phyloP scores from a whole-genome alignment of 2,113 vertebrate genomes.

The Lucifuga dentata region DNA sequence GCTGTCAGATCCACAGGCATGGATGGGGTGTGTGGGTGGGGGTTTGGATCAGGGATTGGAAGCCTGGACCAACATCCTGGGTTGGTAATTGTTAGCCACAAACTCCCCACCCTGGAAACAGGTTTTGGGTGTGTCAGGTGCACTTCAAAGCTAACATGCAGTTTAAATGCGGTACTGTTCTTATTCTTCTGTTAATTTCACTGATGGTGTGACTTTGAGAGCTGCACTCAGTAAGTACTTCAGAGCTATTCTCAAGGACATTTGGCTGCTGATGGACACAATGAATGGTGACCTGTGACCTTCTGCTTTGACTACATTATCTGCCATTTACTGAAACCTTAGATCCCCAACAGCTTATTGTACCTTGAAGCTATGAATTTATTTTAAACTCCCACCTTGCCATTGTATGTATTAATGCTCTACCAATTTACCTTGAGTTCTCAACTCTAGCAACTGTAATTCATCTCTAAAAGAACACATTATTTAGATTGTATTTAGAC shows the following conservation, averaged over 20 bases:
- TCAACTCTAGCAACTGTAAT: too few relatives aligned
- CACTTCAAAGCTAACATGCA: slow-evolving; percentile 14
- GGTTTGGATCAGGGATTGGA: slow-evolving; percentile 51
- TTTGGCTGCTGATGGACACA: not conserved
- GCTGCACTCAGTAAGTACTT: not conserved
- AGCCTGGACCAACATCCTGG: slow-evolving; percentile 51
- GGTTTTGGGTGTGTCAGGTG: slow-evolving; percentile 23
- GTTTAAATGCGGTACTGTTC: not conserved
- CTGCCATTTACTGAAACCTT: too few relatives aligned
- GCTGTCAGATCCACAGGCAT: slow-evolving; percentile 58
- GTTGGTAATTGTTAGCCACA: slow-evolving; percentile 67
- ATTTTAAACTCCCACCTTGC: too few relatives aligned
- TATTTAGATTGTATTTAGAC: not conserved
- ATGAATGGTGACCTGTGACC: not conserved
- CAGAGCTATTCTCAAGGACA: not conserved
- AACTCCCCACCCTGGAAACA: slow-evolving; percentile 1
- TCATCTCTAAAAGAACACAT: not conserved
- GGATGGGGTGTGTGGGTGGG: not conserved
- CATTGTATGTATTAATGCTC: not conserved
- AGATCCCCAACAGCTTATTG: too few relatives aligned
- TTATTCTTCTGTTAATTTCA: not conserved
- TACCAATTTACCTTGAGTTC: not conserved
- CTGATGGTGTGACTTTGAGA: too few relatives aligned
- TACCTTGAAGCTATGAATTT: too few relatives aligned
- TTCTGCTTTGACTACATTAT: not conserved